These are phyloP conservation scores for Steatocranus sp. DNA, from an alignment of 2,797 vertebrate species.

Conservation along the genomic window DNA sequence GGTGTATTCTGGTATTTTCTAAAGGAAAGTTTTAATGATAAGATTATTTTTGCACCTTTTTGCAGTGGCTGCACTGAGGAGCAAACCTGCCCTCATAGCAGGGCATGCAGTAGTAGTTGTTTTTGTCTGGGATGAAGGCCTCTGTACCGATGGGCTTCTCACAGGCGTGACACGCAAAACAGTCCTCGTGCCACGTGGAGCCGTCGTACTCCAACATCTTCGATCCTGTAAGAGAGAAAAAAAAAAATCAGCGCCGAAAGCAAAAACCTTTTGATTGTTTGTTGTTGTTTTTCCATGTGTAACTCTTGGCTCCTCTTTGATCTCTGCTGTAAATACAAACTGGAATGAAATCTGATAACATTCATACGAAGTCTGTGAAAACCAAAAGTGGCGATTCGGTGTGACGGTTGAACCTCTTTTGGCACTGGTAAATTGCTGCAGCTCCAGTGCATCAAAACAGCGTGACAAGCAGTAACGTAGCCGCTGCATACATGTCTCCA, in stretches of 20 bases:
- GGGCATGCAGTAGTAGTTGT: slow-evolving; percentile 87
- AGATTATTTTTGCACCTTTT: slow-evolving; percentile 75
- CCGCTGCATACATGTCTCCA: not conserved
- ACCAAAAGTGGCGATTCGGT: not conserved
- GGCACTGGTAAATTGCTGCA: not conserved
- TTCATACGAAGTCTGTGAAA: not conserved
- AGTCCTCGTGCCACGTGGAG: slow-evolving; percentile 90
- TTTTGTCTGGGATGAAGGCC: slow-evolving; percentile 89
- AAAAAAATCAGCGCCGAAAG: not conserved
- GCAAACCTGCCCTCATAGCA: slow-evolving; percentile 90
- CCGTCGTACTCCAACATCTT: slow-evolving; percentile 88
- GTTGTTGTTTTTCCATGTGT: not conserved
- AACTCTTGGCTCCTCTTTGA: not conserved
- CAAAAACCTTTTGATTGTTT: not conserved
- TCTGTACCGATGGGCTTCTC: slow-evolving; percentile 87
- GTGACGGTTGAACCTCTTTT: slow-evolving; percentile 21
- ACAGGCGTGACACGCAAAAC: slow-evolving; percentile 89
- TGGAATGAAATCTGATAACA: not conserved
- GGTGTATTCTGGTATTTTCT: not conserved
- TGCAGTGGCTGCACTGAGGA: slow-evolving; percentile 91
- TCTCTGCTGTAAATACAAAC: not conserved
- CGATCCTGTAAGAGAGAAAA: slow-evolving; percentile 73
- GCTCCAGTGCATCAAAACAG: not conserved
- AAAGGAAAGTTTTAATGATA: fast-evolving
- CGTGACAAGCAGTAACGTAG: not conserved